A percentile compares a stretch with the other conserved stretches of the same genome.
Conservation (phyloP, 2,113 vertebrate genomes). For the Dasyornis broadbenti region DNA sequence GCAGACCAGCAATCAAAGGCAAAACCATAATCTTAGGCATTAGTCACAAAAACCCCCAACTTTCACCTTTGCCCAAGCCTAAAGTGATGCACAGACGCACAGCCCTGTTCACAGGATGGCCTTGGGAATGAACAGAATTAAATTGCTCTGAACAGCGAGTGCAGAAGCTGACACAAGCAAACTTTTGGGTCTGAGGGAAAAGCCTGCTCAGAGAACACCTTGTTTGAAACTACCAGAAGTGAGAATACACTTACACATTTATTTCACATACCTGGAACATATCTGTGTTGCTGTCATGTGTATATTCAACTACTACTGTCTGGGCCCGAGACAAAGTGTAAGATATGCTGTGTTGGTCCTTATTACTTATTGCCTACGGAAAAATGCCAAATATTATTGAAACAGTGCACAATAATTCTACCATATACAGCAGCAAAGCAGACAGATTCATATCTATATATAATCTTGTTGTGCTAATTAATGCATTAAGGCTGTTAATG, state of each 20-base stretch:
- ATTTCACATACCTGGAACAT: conserved; percentile 88
- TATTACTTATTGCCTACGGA: conserved; percentile 95
- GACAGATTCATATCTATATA: neutral
- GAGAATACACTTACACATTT: neutral
- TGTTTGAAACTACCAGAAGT: neutral
- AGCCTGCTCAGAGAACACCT: neutral
- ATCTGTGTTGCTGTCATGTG: conserved; percentile 94
- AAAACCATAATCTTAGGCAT: neutral
- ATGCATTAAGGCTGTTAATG: neutral
- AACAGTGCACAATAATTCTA: neutral
- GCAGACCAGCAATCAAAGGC: neutral
- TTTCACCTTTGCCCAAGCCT: neutral
- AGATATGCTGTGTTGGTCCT: conserved; percentile 99
- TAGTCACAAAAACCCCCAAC: neutral
- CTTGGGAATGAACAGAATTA: neutral
- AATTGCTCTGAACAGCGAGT: neutral
- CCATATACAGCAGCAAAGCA: neutral
- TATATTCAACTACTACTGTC: conserved; percentile 98
- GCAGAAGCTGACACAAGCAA: neutral
- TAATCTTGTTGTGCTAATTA: neutral
- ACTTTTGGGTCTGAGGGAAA: neutral
- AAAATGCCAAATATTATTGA: neutral
- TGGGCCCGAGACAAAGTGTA: conserved; percentile 95
- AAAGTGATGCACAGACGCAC: neutral
- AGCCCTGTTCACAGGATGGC: neutral